A percentile compares a stretch with the other conserved stretches of the same genome.
phyloP scores from a whole-genome alignment of 2,888 invertebrate genomes.

The Aromia moschata region DNA sequence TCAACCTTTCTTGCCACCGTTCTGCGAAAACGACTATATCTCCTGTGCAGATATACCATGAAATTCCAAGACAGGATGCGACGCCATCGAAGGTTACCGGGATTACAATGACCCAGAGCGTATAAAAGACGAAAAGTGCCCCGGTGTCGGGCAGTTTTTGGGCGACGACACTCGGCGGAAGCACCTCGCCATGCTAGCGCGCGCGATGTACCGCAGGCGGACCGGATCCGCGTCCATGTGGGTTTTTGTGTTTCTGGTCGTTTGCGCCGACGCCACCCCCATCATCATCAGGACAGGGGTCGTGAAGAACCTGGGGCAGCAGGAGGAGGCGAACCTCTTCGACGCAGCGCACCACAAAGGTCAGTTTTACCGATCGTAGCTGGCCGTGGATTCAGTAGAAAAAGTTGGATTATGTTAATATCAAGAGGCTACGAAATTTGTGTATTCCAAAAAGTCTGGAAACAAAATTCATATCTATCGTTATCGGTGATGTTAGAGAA shows the following conservation, averaged over 20 bases:
- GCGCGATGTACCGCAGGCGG: conserved; percentile 24
- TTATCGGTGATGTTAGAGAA: no score
- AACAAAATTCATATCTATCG: no score
- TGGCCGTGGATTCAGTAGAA: no score
- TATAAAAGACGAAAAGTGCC: conserved; percentile 26
- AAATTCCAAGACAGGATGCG: conserved; percentile 33
- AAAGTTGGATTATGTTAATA: no score
- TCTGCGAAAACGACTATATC: conserved; percentile 28
- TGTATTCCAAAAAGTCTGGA: no score
- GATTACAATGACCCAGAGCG: conserved; percentile 33
- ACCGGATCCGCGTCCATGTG: conserved; percentile 2
- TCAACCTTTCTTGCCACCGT: conserved; percentile 35
- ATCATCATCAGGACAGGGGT: conserved; percentile 34
- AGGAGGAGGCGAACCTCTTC: conserved; percentile 37
- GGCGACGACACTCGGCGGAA: conserved; percentile 1
- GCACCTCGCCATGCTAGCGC: not conserved
- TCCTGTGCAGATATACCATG: conserved; percentile 35
- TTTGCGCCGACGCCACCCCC: conserved; percentile 26
- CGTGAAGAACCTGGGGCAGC: conserved; percentile 38
- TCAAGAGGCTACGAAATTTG: no score
- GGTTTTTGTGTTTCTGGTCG: conserved; percentile 13
- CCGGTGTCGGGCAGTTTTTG: conserved; percentile 21
- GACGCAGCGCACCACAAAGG: conserved; percentile 40
- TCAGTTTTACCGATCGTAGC: no score
- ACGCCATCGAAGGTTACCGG: conserved; percentile 30